These are phyloP conservation scores for Hycleus cichorii DNA, from an alignment of 1,140 invertebrate species.

Conservation along the genomic window DNA sequence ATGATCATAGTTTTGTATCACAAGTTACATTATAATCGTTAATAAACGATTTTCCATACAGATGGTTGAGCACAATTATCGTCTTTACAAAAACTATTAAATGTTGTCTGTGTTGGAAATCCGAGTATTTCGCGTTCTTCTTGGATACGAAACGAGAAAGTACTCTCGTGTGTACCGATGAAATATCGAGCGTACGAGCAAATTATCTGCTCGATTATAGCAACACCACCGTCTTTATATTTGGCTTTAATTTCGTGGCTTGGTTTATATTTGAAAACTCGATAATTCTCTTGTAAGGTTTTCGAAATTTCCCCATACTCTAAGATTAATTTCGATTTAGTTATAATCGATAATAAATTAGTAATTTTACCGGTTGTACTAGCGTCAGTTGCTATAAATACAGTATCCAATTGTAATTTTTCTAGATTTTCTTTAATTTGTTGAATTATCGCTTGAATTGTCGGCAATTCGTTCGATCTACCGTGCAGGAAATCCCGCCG, in stretches of 20 bases:
- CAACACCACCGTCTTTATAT: conserved; percentile 69
- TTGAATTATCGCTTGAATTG: conserved; percentile 30
- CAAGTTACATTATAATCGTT: conserved; percentile 29
- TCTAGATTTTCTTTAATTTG: conserved; percentile 56
- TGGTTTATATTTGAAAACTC: background rate
- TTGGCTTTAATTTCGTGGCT: conserved; percentile 25
- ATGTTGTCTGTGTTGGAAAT: conserved; percentile 72
- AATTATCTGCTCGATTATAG: conserved; percentile 95
- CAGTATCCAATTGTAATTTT: conserved; percentile 49
- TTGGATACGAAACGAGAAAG: conserved; percentile 93
- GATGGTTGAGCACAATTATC: conserved; percentile 42
- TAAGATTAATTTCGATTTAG: background rate
- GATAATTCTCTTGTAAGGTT: background rate
- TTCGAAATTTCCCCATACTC: background rate
- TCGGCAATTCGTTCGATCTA: conserved; percentile 60
- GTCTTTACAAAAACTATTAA: conserved; percentile 76
- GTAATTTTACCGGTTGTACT: conserved; percentile 40
- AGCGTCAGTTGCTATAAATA: conserved; percentile 84
- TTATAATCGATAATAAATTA: background rate
- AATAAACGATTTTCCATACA: conserved; percentile 46
- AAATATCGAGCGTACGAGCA: conserved; percentile 83
- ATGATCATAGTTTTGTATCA: conserved; percentile 38
- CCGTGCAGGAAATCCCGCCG: conserved; percentile 73
- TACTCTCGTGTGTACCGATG: conserved; percentile 88
- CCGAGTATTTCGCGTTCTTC: conserved; percentile 94